Conservation (phyloP, 2,888 invertebrate genomes). For the Dendrolimus houi region DNA sequence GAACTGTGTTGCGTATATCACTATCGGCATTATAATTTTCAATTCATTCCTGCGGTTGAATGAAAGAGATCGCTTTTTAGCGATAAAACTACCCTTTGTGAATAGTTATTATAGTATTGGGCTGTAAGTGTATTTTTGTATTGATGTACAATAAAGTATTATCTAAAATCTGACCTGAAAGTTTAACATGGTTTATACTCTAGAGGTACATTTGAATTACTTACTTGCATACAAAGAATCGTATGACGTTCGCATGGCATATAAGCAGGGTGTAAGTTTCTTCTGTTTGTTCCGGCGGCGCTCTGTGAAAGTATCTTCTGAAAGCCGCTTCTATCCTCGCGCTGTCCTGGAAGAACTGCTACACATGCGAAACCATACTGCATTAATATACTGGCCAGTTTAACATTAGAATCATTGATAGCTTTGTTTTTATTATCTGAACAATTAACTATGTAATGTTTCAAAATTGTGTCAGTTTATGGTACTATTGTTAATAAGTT, state of each 20-base stretch:
- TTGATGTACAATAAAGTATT: neutral
- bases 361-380: slow-evolving; percentile 43
- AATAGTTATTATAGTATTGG: too few species aligned
- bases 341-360: slow-evolving; percentile 96
- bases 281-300: slow-evolving; percentile 84
- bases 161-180: neutral
- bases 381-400: slow-evolving; percentile 39
- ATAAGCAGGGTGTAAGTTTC: slow-evolving; percentile 94
- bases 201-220: slow-evolving; percentile 16
- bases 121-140: too few species aligned
- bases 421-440: too few species aligned
- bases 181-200: neutral
- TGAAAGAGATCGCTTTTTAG: too few species aligned
- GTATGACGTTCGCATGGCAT: slow-evolving; percentile 98
- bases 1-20: too few species aligned
- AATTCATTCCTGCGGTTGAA: too few species aligned
- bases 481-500: too few species aligned
- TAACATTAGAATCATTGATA: too few species aligned
- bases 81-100: too few species aligned
- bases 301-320: slow-evolving; percentile 93
- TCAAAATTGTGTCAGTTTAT: too few species aligned
- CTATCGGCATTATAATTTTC: too few species aligned
- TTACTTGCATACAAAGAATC: slow-evolving; percentile 94
- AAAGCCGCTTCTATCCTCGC: slow-evolving; percentile 97
- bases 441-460: too few species aligned